A percentile compares a stretch with the other conserved stretches of the same genome.
Conservation (phyloP, 1,140 invertebrate genomes). For the Drosophila saltans region DNA sequence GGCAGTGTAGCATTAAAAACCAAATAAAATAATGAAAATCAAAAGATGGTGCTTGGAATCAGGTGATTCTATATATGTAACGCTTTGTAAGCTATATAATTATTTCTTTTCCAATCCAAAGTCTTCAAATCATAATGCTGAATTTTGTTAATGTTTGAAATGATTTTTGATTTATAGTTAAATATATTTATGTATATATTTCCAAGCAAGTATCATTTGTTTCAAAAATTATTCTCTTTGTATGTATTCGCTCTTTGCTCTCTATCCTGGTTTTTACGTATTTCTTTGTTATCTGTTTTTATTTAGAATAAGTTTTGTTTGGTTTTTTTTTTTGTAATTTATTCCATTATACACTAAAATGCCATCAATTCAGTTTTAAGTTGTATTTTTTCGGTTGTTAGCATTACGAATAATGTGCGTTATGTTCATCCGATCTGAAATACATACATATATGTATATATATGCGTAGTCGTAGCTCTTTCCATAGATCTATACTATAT, state of each 20-base stretch:
- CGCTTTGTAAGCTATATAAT: no score
- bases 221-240: background rate
- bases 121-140: no score
- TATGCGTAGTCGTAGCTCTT: slow-evolving; percentile 45
- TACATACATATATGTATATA: slow-evolving; percentile 51
- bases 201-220: slow-evolving; percentile 9
- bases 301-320: slow-evolving; percentile 58
- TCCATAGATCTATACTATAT: slow-evolving; percentile 4
- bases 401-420: slow-evolving; percentile 60
- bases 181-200: background rate
- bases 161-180: background rate
- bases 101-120: no score
- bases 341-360: slow-evolving; percentile 64
- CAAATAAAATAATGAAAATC: slow-evolving; percentile 12
- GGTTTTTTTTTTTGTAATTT: slow-evolving; percentile 46
- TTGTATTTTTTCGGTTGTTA: slow-evolving; percentile 34
- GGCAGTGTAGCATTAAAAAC: slow-evolving; percentile 68
- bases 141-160: background rate
- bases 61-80: background rate
- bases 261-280: slow-evolving; percentile 54
- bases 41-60: background rate
- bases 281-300: slow-evolving; percentile 41
- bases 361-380: slow-evolving; percentile 76
- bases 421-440: slow-evolving; percentile 49
- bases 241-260: slow-evolving; percentile 13